Percentiles rank a stretch among this genome's conserved stretches.
Conservation (phyloP, 2,797 vertebrate genomes). For the Danio jaintianensis region DNA sequence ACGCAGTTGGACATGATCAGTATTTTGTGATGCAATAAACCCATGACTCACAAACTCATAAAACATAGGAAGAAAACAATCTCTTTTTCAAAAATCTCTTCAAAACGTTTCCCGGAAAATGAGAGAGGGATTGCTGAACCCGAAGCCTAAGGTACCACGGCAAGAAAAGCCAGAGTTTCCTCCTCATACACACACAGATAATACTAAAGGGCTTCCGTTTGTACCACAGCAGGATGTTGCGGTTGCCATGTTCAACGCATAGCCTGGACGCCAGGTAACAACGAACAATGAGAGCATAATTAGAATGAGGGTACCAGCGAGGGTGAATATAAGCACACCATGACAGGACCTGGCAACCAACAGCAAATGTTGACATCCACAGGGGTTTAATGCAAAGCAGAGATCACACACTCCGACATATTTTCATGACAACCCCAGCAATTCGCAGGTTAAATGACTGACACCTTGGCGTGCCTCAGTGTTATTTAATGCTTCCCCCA, state of each 20-base stretch:
- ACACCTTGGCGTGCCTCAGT: slow-evolving; percentile 6
- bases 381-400: slow-evolving; percentile 3
- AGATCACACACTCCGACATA: background rate
- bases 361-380: slow-evolving; percentile 18
- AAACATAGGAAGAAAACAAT: slow-evolving; percentile 54
- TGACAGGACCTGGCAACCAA: slow-evolving; percentile 63
- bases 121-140: slow-evolving; percentile 22
- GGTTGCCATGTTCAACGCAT: slow-evolving; percentile 26
- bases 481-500: slow-evolving; percentile 20
- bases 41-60: slow-evolving; percentile 55
- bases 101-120: slow-evolving; percentile 35
- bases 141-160: slow-evolving; percentile 1
- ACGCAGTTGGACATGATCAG: slow-evolving; percentile 46
- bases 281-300: slow-evolving; percentile 75
- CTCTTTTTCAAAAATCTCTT: slow-evolving; percentile 40
- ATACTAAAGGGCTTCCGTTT: background rate
- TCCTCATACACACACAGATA: slow-evolving; percentile 16
- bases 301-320: slow-evolving; percentile 77
- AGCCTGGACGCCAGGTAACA: slow-evolving; percentile 63
- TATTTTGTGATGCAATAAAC: slow-evolving; percentile 52
- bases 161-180: slow-evolving; percentile 51
- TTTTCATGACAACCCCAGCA: slow-evolving; percentile 17
- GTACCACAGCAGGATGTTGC: slow-evolving; percentile 30
- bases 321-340: slow-evolving; percentile 69
- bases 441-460: slow-evolving; percentile 24